A percentile compares a stretch with the other conserved stretches of the same genome.
Conservation (phyloP, 2,888 invertebrate genomes). For the Hypomecis atomaria region DNA sequence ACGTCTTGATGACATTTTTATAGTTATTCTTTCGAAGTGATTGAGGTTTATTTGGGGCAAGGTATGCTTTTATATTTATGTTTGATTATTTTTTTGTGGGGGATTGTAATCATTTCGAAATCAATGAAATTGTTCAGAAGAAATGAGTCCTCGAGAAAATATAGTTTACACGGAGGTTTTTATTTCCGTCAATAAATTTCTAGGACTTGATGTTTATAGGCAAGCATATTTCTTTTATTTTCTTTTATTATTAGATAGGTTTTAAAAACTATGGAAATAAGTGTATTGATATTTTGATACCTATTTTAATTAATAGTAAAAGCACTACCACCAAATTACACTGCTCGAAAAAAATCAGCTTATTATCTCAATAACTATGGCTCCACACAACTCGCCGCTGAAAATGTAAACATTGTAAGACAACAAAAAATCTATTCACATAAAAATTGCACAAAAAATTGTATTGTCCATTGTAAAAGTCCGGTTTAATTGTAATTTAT, state of each 20-base stretch:
- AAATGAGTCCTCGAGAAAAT: too few species aligned
- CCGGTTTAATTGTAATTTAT: conserved; percentile 5
- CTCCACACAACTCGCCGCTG: neutral
- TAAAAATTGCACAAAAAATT: neutral
- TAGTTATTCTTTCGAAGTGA: conserved; percentile 12
- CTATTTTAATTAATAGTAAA: too few species aligned
- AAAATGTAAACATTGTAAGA: neutral
- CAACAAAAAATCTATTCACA: neutral
- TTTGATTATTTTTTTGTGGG: neutral
- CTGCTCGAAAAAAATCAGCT: neutral
- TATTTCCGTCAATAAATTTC: too few species aligned
- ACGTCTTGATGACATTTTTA: conserved; percentile 24
- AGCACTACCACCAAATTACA: too few species aligned
- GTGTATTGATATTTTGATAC: too few species aligned
- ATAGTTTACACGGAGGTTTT: too few species aligned
- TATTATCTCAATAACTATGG: neutral
- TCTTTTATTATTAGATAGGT: too few species aligned
- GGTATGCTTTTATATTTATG: neutral
- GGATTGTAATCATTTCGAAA: neutral
- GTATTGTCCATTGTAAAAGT: neutral
- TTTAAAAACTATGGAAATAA: too few species aligned
- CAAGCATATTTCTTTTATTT: too few species aligned
- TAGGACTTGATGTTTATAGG: too few species aligned
- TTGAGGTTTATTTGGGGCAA: conserved; percentile 17
- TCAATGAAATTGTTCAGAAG: too few species aligned